Evolutionary conservation across 2,797 vertebrate species (phyloP).

Genomic region (Tamandua tetradactyla): DNA sequence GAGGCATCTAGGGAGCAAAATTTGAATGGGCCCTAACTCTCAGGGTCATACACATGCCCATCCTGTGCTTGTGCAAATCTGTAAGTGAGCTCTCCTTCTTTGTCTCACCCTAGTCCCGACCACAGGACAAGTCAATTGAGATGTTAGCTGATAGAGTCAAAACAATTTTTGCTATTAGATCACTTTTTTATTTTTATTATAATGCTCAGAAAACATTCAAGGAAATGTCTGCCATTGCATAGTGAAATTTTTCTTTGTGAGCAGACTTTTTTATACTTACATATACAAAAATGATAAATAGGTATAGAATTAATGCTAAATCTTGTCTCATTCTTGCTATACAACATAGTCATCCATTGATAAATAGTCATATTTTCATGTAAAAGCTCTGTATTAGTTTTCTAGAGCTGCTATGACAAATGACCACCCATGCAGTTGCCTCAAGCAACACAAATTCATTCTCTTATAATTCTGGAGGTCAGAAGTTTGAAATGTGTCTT

Average conservation of each 20-base stretch:
- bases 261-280: neutral
- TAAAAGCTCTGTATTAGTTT: neutral
- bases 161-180: neutral
- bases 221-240: neutral
- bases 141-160: neutral
- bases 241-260: neutral
- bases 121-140: neutral
- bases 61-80: accelerated
- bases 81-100: accelerated
- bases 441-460: neutral
- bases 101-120: neutral
- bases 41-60: neutral
- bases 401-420: neutral
- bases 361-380: neutral
- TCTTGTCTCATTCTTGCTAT: neutral
- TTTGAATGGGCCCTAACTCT: neutral
- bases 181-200: neutral
- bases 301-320: neutral
- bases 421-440: neutral
- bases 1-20: neutral
- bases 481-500: neutral
- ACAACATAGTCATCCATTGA: neutral
- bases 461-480: neutral
- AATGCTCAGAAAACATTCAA: neutral
- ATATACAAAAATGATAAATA: neutral